Percentiles rank a stretch among this genome's conserved stretches.
Evolutionary conservation across 2,113 vertebrate genomes (phyloP).

Genomic region (Pelusios castaneus): DNA sequence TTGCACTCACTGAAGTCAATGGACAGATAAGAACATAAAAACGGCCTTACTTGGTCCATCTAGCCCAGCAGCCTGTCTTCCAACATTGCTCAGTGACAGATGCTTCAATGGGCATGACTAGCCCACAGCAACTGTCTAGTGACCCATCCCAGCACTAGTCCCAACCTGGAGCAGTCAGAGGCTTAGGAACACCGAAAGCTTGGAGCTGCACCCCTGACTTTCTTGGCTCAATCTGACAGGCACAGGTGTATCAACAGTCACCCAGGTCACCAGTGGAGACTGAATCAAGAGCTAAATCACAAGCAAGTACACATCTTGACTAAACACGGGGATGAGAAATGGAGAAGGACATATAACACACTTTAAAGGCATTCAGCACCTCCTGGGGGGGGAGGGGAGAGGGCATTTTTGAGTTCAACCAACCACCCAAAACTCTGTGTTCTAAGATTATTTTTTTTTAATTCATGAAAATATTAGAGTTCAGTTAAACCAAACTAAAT

Average conservation of each 20-base stretch:
- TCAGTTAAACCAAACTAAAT: neutral
- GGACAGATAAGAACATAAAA: neutral
- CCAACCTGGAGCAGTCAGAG: neutral
- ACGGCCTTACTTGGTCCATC: neutral
- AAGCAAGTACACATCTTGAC: neutral
- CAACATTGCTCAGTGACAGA: neutral
- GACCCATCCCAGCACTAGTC: neutral
- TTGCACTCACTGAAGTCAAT: neutral
- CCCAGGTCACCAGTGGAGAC: neutral
- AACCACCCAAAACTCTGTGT: neutral
- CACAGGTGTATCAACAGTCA: no score
- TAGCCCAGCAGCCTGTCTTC: neutral
- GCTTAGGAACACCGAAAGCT: neutral
- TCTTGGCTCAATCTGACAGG: neutral
- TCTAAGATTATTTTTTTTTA: neutral
- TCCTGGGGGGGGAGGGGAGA: no score
- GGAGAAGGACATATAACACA: neutral
- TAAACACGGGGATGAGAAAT: neutral
- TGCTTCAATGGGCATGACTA: neutral
- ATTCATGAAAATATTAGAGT: neutral
- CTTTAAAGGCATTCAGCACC: neutral
- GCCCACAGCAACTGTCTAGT: neutral
- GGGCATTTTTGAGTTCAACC: accelerated
- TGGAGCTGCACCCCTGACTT: neutral
- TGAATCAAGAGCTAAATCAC: neutral